phyloP scores from a whole-genome alignment of 2,888 invertebrate genomes.

The Scaptomyza parva region DNA sequence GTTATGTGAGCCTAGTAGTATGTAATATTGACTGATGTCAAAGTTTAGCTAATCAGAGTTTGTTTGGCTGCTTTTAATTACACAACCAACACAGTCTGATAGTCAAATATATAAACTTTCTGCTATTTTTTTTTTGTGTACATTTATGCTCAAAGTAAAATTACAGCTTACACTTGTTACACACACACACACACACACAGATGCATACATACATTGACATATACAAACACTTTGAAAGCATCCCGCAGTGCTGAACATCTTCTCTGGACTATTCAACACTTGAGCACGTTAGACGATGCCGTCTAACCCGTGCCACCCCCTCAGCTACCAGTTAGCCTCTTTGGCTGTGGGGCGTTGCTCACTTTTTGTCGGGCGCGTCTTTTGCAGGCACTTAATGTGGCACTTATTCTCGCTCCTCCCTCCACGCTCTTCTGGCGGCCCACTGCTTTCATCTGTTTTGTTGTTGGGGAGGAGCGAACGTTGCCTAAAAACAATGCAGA shows the following conservation, averaged over 20 bases:
- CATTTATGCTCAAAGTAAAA: conserved; percentile 21
- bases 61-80: conserved; percentile 20
- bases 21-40: conserved; percentile 14
- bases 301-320: conserved; percentile 10
- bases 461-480: conserved; percentile 34
- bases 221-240: background rate
- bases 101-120: background rate
- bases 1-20: background rate
- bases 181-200: background rate
- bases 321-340: conserved; percentile 8
- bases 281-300: conserved; percentile 64
- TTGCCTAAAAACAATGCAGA: conserved; percentile 69
- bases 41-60: conserved; percentile 42
- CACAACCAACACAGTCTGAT: conserved; percentile 4
- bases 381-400: conserved; percentile 79
- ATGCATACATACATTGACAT: background rate
- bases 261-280: conserved; percentile 53
- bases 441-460: conserved; percentile 36
- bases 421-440: conserved; percentile 6
- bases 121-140: background rate
- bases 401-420: conserved; percentile 16
- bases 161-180: conserved; percentile 9
- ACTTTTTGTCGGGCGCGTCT: conserved; percentile 68
- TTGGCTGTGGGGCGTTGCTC: conserved; percentile 46
- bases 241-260: conserved; percentile 6